Evolutionary conservation across 2,113 vertebrate genomes (phyloP).

Genomic region (Paratilapia polleni): DNA sequence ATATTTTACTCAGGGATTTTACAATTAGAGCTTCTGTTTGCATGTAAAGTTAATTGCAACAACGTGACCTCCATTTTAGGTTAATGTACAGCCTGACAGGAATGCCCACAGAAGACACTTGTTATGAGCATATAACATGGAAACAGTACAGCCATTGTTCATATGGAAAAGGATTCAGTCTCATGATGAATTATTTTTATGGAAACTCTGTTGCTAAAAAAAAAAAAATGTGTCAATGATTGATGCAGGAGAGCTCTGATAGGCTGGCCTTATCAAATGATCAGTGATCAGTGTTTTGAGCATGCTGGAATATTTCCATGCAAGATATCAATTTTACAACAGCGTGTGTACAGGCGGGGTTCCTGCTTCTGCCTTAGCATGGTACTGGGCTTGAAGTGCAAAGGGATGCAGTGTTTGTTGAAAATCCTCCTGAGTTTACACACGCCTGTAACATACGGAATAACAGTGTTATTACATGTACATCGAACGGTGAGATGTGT

Average conservation of each 20-base stretch:
- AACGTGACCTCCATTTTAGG: neutral
- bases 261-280: neutral
- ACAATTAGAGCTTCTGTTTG: neutral
- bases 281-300: neutral
- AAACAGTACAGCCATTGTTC: neutral
- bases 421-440: neutral
- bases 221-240: too few relatives aligned
- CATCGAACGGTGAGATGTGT: neutral
- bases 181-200: neutral
- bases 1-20: neutral
- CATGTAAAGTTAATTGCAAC: neutral
- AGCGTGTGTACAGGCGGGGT: neutral
- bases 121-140: constrained; percentile 2
- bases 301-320: neutral
- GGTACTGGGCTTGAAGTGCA: neutral
- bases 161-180: neutral
- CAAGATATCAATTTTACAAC: too few relatives aligned
- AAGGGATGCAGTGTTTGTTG: neutral
- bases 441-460: neutral
- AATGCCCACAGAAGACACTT: neutral
- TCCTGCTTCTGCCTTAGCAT: neutral
- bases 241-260: neutral
- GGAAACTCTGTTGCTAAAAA: too few relatives aligned
- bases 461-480: neutral
- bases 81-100: neutral